A percentile compares a stretch with the other conserved stretches of the same genome.
These are phyloP conservation scores for Mionectes olivaceus DNA, from an alignment of 2,797 vertebrate genomes.

Conservation along the genomic window DNA sequence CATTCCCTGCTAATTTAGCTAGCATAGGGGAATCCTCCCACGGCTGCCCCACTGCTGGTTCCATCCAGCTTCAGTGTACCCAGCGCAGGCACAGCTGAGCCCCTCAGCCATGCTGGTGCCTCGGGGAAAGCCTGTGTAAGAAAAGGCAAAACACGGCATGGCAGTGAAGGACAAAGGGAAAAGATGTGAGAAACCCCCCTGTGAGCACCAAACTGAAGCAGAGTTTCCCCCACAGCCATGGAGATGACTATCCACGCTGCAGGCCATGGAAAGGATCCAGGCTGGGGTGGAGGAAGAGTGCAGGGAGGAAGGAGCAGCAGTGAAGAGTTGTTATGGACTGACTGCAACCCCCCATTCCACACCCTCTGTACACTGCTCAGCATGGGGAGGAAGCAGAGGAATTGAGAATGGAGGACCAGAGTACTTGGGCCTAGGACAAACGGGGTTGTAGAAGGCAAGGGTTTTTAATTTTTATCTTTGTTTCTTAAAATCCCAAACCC, in stretches of 20 bases:
- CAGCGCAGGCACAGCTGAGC: neutral
- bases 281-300: neutral
- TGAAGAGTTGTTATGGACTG: neutral
- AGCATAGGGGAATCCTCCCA: neutral
- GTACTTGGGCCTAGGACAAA: neutral
- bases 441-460: neutral
- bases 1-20: neutral
- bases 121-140: accelerated
- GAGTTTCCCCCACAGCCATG: accelerated
- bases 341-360: accelerated
- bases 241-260: neutral
- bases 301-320: neutral
- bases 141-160: neutral
- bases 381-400: neutral
- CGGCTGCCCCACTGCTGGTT: neutral
- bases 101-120: neutral
- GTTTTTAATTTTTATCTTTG: neutral
- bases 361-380: neutral
- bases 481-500: neutral
- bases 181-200: neutral
- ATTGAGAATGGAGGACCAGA: neutral
- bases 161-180: neutral
- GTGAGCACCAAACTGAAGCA: neutral
- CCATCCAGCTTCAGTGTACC: neutral
- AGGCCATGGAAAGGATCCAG: neutral